Conservation (phyloP, 1,140 invertebrate genomes). For the Daktulosphaira vitifoliae region DNA sequence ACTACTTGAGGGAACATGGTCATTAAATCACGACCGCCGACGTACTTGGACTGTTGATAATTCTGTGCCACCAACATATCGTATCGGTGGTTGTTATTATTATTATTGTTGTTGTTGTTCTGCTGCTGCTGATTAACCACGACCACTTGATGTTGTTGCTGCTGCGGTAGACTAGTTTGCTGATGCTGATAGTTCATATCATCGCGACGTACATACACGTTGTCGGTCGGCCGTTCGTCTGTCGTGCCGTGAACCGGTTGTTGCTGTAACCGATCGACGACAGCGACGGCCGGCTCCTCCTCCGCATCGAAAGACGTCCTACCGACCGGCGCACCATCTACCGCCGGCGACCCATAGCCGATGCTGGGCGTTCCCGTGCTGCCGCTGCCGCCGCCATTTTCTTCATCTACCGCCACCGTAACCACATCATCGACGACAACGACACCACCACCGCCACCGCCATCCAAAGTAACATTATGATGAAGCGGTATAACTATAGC, state of each 20-base stretch:
- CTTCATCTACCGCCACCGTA: conserved; percentile 6
- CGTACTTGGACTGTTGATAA: conserved; percentile 22
- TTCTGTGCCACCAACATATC: conserved; percentile 19
- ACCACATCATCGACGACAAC: not conserved
- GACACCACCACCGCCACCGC: not conserved
- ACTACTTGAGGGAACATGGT: conserved; percentile 30
- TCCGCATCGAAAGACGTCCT: conserved; percentile 27
- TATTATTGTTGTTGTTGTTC: not conserved
- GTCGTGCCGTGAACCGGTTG: conserved; percentile 25
- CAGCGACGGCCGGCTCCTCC: not conserved
- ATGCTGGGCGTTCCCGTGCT: conserved; percentile 23
- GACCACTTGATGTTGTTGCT: not conserved
- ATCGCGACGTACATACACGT: conserved; percentile 23
- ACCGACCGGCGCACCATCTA: conserved; percentile 33
- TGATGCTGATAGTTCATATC: conserved; percentile 21
- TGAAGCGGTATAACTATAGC: not conserved
- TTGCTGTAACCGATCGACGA: not conserved
- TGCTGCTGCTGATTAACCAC: too few species aligned
- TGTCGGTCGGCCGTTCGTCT: conserved; percentile 32
- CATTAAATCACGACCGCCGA: not conserved
- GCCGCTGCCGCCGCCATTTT: conserved; percentile 24
- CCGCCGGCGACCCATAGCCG: conserved; percentile 30
- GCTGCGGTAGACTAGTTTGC: not conserved
- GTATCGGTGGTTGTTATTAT: not conserved
- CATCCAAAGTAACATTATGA: too few species aligned